phyloP scores from a whole-genome alignment of 2,113 vertebrate species.

The Pelobates fuscus region DNA sequence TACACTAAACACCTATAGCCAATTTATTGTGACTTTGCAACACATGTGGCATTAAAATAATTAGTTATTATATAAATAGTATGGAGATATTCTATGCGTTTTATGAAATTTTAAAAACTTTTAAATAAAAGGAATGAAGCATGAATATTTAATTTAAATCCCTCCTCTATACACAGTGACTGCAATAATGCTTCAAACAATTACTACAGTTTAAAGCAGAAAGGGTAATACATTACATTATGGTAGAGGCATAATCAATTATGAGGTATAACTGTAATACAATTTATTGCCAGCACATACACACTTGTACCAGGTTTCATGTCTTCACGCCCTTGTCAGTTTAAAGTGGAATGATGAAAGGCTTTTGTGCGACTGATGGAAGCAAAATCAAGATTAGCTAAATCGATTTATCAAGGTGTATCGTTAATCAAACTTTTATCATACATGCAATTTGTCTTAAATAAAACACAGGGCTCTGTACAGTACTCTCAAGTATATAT shows the following conservation, averaged over 20 bases:
- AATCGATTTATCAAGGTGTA: slow-evolving; percentile 29
- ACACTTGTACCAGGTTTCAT: not conserved
- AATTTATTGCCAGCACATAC: slow-evolving; percentile 21
- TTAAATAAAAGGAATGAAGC: no score
- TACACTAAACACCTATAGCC: no score
- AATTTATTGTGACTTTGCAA: no score
- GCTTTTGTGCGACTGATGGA: not conserved
- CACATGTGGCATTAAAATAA: no score
- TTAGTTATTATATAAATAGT: no score
- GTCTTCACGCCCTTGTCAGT: slow-evolving; percentile 28
- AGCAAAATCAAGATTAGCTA: slow-evolving; percentile 32
- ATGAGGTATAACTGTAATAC: slow-evolving; percentile 1
- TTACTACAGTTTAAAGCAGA: not conserved
- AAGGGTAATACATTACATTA: slow-evolving; percentile 6
- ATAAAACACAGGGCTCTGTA: slow-evolving; percentile 44
- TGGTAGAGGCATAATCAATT: slow-evolving; percentile 20
- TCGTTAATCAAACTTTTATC: slow-evolving; percentile 41
- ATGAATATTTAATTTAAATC: no score
- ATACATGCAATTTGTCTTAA: slow-evolving; percentile 32
- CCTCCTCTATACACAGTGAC: no score
- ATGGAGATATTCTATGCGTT: no score
- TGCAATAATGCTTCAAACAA: no score
- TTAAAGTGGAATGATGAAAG: not conserved
- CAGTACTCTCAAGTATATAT: slow-evolving; percentile 40
- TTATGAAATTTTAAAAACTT: no score